Conservation (phyloP, 2,888 invertebrate species). For the Agrochola lota region DNA sequence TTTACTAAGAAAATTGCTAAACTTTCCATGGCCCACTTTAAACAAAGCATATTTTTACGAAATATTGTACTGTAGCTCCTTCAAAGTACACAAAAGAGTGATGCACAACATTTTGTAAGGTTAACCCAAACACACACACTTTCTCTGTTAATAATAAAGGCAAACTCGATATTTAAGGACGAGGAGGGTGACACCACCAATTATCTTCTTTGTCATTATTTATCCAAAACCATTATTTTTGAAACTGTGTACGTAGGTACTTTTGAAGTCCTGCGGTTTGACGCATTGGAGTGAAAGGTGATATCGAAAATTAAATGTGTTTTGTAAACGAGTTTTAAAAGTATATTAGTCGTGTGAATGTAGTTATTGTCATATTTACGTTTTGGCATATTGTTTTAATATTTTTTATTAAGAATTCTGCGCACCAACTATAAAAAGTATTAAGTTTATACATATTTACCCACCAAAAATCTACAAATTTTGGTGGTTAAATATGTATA, state of each 20-base stretch:
- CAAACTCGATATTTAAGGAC: constrained; percentile 60
- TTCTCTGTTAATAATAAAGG: constrained; percentile 65
- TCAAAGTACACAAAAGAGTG: constrained; percentile 30
- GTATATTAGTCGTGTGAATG: neutral
- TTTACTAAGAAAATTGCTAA: constrained; percentile 15
- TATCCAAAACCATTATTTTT: constrained; percentile 51
- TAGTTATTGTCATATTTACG: neutral
- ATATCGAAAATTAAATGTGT: constrained; percentile 29
- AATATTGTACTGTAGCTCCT: neutral
- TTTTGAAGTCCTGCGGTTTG: constrained; percentile 46
- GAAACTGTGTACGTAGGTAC: constrained; percentile 1
- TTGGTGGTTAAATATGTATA: too few species aligned
- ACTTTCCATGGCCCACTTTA: constrained; percentile 15
- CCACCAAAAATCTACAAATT: neutral
- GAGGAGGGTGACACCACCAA: constrained; percentile 57
- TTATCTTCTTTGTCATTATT: constrained; percentile 46
- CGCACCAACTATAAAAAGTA: neutral
- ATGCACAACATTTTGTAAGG: constrained; percentile 55
- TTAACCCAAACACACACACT: constrained; percentile 48
- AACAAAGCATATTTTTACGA: constrained; percentile 25
- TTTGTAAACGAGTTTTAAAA: constrained; percentile 23
- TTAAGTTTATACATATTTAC: neutral
- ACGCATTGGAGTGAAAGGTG: constrained; percentile 42
- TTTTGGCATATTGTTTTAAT: neutral
- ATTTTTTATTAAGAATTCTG: neutral